These are phyloP conservation scores for Apodemus speciosus DNA, from an alignment of 2,113 vertebrate genomes.

Conservation along the genomic window DNA sequence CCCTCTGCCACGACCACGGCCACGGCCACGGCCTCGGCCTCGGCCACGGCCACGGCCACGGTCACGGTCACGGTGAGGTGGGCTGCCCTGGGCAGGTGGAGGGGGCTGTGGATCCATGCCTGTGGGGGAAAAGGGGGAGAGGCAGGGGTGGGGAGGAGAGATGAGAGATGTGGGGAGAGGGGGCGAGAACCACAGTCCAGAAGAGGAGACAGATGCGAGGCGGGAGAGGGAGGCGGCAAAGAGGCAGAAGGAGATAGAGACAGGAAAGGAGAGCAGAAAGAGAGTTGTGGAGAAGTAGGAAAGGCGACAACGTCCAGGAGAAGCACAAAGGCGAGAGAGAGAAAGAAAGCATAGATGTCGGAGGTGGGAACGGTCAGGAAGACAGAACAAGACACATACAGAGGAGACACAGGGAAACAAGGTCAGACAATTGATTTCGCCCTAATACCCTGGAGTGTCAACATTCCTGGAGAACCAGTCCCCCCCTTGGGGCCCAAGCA, in stretches of 20 bases:
- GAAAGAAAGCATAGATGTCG: background rate
- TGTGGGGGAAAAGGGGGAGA: constrained; percentile 25
- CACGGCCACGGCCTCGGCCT: constrained; percentile 50
- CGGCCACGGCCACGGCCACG: constrained; percentile 65
- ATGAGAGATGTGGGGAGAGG: background rate
- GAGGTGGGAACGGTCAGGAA: background rate
- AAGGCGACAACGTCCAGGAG: background rate
- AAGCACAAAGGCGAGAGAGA: background rate
- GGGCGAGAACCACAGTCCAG: background rate
- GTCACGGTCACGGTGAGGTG: constrained; percentile 39
- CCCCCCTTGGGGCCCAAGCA: background rate
- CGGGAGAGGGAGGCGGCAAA: background rate
- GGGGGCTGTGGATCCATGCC: constrained; percentile 79
- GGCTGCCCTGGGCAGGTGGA: constrained; percentile 73
- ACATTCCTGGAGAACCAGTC: background rate
- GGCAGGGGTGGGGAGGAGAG: background rate
- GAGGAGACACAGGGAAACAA: background rate
- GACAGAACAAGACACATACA: background rate
- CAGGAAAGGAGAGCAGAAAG: background rate
- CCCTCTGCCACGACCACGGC: constrained; percentile 70
- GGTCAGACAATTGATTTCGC: constrained; percentile 3
- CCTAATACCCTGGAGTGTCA: background rate
- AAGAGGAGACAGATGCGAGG: background rate
- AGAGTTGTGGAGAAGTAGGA: too few species aligned
- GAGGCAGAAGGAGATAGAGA: background rate